Evolutionary conservation across 2,113 vertebrate genomes (phyloP).

Genomic region (Daphoenositta chrysoptera): DNA sequence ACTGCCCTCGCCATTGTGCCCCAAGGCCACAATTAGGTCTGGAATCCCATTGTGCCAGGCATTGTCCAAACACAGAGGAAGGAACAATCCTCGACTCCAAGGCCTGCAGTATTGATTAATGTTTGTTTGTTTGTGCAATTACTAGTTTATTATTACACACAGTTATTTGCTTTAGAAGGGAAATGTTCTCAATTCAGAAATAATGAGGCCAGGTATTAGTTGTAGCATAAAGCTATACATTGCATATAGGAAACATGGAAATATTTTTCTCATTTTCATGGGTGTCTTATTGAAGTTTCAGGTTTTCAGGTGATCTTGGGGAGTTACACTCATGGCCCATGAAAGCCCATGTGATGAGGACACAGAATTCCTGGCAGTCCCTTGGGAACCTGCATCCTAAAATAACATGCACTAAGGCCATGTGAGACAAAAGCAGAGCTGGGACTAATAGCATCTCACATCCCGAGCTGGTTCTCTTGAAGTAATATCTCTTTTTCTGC

Average conservation of each 20-base stretch:
- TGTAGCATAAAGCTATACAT: rapidly evolving
- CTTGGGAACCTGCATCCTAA: neutral
- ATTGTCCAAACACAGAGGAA: slow-evolving; percentile 14
- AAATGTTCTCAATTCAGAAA: neutral
- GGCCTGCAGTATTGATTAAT: neutral
- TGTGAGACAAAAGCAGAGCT: neutral
- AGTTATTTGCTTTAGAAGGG: neutral
- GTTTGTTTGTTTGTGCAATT: slow-evolving; percentile 9
- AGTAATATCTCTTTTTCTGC: neutral
- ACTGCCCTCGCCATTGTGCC: neutral
- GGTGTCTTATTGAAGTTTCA: neutral
- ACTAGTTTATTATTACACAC: neutral
- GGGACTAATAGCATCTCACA: neutral
- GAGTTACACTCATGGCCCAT: neutral
- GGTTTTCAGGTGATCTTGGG: neutral
- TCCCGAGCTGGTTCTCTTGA: neutral
- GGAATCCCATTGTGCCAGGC: slow-evolving; percentile 2
- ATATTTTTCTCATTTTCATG: neutral
- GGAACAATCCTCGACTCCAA: neutral
- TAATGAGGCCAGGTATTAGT: neutral
- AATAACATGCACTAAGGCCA: neutral
- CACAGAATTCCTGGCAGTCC: neutral
- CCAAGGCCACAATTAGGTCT: slow-evolving; percentile 35
- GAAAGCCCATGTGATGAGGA: neutral
- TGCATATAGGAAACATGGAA: neutral